Conservation (phyloP, 2,113 vertebrate species). For the Corythaeola cristata region DNA sequence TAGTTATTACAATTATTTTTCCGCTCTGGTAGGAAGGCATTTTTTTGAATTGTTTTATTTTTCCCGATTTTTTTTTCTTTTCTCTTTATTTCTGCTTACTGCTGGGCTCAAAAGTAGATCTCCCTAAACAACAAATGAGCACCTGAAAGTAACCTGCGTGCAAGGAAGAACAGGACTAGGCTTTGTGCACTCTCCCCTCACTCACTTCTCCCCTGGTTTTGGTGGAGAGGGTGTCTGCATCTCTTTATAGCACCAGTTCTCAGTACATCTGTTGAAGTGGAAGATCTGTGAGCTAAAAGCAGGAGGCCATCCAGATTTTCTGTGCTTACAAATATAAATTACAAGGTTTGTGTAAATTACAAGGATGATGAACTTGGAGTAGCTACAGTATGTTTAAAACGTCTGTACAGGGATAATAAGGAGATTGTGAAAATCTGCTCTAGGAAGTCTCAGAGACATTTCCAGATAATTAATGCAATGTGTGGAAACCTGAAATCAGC, state of each 20-base stretch:
- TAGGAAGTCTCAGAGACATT: slow-evolving; percentile 74
- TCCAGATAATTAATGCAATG: slow-evolving; percentile 80
- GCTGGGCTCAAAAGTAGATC: background rate
- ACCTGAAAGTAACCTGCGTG: background rate
- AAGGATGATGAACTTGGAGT: slow-evolving; percentile 64
- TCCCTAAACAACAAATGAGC: background rate
- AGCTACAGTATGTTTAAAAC: slow-evolving; percentile 56
- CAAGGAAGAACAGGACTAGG: background rate
- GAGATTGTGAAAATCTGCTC: slow-evolving; percentile 72
- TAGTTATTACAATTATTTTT: background rate
- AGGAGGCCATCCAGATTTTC: slow-evolving; percentile 33
- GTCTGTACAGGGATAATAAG: slow-evolving; percentile 68
- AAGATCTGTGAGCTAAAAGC: slow-evolving; percentile 54
- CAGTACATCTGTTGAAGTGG: slow-evolving; percentile 3
- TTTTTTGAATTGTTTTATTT: background rate
- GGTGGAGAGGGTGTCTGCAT: background rate
- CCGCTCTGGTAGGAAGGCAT: background rate
- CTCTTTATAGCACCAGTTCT: background rate
- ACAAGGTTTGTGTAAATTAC: slow-evolving; percentile 68
- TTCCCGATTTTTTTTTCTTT: background rate
- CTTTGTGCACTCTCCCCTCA: background rate
- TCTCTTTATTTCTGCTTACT: background rate
- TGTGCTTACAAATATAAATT: slow-evolving; percentile 71
- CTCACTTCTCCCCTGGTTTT: background rate
- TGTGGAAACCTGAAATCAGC: slow-evolving; percentile 74